These are phyloP conservation scores for Typhlichthys eigenmanni DNA, from an alignment of 2,797 vertebrate genomes.

Conservation along the genomic window DNA sequence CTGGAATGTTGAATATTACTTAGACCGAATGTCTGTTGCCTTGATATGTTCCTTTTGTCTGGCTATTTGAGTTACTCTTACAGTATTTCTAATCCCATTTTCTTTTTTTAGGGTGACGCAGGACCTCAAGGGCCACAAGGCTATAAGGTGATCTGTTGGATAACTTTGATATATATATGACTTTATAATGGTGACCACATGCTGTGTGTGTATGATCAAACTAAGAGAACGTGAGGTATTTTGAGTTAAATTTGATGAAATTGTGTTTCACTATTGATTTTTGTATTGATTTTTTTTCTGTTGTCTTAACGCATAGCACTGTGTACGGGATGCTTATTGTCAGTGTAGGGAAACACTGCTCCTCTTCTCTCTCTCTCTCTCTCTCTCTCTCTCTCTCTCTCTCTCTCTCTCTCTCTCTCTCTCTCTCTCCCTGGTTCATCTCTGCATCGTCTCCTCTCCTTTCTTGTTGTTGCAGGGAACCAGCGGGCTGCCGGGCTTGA, in stretches of 20 bases:
- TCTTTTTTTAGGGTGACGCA: conserved; percentile 77
- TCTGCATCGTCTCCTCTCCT: conserved; percentile 5
- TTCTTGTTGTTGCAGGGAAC: conserved; percentile 77
- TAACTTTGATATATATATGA: neutral
- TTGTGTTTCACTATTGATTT: too few relatives aligned
- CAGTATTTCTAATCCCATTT: too few relatives aligned
- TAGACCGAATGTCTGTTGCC: conserved; percentile 16
- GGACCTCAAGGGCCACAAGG: conserved; percentile 82
- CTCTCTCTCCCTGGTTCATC: conserved; percentile 30
- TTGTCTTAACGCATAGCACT: too few relatives aligned
- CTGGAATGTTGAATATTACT: neutral
- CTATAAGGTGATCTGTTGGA: conserved; percentile 79
- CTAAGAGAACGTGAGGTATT: too few relatives aligned
- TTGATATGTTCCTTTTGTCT: neutral
- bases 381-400: neutral
- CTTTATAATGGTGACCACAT: neutral
- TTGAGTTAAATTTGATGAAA: too few relatives aligned
- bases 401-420: conserved; percentile 11
- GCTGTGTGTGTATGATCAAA: too few relatives aligned
- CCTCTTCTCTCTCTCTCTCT: too few relatives aligned
- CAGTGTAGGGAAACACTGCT: too few relatives aligned
- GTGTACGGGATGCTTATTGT: too few relatives aligned
- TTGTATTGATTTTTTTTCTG: too few relatives aligned
- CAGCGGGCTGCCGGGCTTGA: conserved; percentile 80
- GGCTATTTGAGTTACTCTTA: too few relatives aligned